These are phyloP conservation scores for Malacoraja senta DNA, from an alignment of 2,797 vertebrate species.

Conservation along the genomic window DNA sequence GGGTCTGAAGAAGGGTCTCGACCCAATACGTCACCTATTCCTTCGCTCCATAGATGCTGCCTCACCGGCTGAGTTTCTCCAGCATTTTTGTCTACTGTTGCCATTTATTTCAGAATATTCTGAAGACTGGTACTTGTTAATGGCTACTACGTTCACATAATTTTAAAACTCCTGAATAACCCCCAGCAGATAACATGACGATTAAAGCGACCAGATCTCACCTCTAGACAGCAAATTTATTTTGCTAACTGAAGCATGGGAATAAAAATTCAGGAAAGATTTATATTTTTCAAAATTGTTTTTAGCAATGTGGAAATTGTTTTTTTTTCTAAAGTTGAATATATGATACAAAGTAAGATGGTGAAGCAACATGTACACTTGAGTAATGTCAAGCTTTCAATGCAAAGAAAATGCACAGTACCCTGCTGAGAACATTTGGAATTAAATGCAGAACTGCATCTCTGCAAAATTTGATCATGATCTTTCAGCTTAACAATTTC, in stretches of 20 bases:
- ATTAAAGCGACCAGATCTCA: background rate
- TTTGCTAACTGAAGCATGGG: background rate
- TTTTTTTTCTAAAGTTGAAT: background rate
- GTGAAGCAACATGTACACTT: background rate
- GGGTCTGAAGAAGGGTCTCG: too few species aligned
- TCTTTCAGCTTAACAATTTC: background rate
- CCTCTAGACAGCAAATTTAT: background rate
- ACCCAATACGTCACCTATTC: too few species aligned
- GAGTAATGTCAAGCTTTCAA: background rate
- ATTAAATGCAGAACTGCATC: background rate
- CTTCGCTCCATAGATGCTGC: too few species aligned
- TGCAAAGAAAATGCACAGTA: background rate
- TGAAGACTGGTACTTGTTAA: too few species aligned
- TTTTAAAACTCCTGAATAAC: too few species aligned
- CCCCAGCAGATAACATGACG: background rate
- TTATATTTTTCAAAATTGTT: background rate
- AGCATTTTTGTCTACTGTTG: too few species aligned
- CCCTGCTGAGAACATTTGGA: background rate
- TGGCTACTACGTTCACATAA: too few species aligned
- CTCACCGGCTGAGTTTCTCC: too few species aligned
- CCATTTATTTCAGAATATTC: too few species aligned
- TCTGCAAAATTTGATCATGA: background rate
- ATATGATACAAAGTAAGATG: background rate
- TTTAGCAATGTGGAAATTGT: background rate
- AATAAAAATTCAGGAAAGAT: background rate